Conservation (phyloP, 1,140 invertebrate genomes). For the Anastatus disparis region DNA sequence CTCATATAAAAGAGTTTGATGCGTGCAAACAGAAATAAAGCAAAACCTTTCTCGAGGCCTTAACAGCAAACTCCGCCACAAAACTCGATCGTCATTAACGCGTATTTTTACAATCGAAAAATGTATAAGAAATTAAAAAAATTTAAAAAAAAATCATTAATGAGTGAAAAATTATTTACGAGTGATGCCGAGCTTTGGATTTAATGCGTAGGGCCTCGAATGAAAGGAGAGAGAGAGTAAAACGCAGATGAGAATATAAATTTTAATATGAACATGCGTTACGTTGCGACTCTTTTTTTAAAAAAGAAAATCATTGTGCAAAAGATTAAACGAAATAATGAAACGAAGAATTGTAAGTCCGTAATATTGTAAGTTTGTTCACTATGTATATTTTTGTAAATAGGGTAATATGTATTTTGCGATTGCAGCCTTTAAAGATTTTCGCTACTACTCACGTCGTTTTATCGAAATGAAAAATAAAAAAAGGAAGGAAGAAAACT, state of each 20-base stretch:
- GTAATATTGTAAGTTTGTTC: slow-evolving; percentile 60
- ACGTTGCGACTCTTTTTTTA: slow-evolving; percentile 28
- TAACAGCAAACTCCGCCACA: neutral
- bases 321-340: slow-evolving; percentile 33
- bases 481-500: slow-evolving; percentile 3
- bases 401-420: slow-evolving; percentile 58
- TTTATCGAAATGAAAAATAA: slow-evolving; percentile 52
- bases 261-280: slow-evolving; percentile 37
- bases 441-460: slow-evolving; percentile 46
- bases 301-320: slow-evolving; percentile 24
- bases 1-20: slow-evolving; percentile 22
- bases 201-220: neutral
- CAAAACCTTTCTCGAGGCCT: slow-evolving; percentile 7
- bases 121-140: neutral
- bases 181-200: slow-evolving; percentile 24
- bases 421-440: slow-evolving; percentile 33
- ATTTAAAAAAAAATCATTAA: slow-evolving; percentile 12
- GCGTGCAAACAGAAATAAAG: slow-evolving; percentile 28
- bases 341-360: slow-evolving; percentile 17
- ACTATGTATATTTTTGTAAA: slow-evolving; percentile 68
- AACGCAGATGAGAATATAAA: slow-evolving; percentile 39
- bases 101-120: slow-evolving; percentile 37
- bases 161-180: neutral
- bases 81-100: slow-evolving; percentile 9
- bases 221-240: slow-evolving; percentile 32